A percentile compares a stretch with the other conserved stretches of the same genome.
These are phyloP conservation scores for Drosophila ficusphila DNA, from an alignment of 1,140 invertebrate genomes.

Conservation along the genomic window DNA sequence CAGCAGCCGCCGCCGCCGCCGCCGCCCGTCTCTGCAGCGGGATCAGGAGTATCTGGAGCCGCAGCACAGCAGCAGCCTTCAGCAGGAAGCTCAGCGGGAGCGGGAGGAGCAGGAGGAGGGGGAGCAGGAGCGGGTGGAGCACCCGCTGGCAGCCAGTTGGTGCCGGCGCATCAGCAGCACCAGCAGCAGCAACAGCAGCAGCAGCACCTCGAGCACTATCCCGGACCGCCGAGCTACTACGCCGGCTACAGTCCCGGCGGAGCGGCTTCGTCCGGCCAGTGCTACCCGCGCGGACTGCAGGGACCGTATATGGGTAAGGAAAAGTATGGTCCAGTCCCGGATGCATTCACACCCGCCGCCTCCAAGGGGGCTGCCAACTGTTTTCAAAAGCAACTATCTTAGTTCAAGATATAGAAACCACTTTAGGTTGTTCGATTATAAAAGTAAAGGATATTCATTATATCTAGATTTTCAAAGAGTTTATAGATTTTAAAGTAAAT, in stretches of 20 bases:
- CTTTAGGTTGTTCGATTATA: neutral
- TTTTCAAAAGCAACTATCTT: too few relatives aligned
- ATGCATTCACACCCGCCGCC: neutral
- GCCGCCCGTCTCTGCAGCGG: conserved; percentile 27
- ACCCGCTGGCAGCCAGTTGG: conserved; percentile 42
- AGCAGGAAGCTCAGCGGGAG: conserved; percentile 32
- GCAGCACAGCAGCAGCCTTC: conserved; percentile 35
- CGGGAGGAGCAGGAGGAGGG: conserved; percentile 33
- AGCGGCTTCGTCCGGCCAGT: conserved; percentile 86
- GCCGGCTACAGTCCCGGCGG: conserved; percentile 87
- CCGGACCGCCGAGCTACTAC: conserved; percentile 87
- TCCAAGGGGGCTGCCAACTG: conserved; percentile 2
- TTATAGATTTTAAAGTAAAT: too few relatives aligned
- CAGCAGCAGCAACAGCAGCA: conserved; percentile 54
- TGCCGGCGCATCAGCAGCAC: conserved; percentile 43
- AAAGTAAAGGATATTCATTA: too few relatives aligned
- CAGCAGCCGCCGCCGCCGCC: conserved; percentile 55
- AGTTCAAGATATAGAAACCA: neutral
- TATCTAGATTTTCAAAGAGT: too few relatives aligned
- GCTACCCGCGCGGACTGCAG: conserved; percentile 88
- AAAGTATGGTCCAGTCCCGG: conserved; percentile 78
- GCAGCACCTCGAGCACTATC: conserved; percentile 84
- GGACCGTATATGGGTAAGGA: conserved; percentile 88
- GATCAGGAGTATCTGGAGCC: too few relatives aligned
- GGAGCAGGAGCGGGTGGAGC: conserved; percentile 13